Conservation (phyloP, 2,888 invertebrate genomes). For the Noctua comes region DNA sequence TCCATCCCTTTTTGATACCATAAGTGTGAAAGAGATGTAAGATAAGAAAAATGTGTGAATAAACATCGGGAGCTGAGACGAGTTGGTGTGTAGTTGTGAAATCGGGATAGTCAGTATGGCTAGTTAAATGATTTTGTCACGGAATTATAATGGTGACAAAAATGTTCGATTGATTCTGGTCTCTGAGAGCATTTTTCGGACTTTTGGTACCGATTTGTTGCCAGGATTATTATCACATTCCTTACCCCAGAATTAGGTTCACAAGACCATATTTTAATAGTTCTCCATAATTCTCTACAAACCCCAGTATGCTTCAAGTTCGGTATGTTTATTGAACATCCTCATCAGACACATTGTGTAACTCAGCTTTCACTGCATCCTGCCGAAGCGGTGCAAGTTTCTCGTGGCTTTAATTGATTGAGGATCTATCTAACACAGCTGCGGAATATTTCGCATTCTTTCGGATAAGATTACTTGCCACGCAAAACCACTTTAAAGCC, state of each 20-base stretch:
- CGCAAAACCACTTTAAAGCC: constrained; percentile 1
- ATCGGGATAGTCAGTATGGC: constrained; percentile 40
- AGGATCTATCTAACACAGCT: constrained; percentile 29
- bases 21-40: constrained; percentile 58
- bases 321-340: constrained; percentile 1
- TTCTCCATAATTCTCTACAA: neutral
- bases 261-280: neutral
- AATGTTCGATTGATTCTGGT: neutral
- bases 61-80: constrained; percentile 72
- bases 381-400: constrained; percentile 36
- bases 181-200: neutral
- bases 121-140: constrained; percentile 32
- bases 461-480: neutral
- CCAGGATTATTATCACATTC: neutral
- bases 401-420: constrained; percentile 43
- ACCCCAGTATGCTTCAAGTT: neutral
- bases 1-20: constrained; percentile 68
- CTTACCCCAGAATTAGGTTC: neutral
- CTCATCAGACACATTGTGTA: constrained; percentile 13
- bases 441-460: constrained; percentile 29
- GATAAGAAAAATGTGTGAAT: constrained; percentile 77
- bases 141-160: constrained; percentile 20
- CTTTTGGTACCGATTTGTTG: neutral
- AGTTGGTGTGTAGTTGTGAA: constrained; percentile 65
- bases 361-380: constrained; percentile 50